Conservation (phyloP, 2,888 invertebrate species). For the Linnaemya vulpina region DNA sequence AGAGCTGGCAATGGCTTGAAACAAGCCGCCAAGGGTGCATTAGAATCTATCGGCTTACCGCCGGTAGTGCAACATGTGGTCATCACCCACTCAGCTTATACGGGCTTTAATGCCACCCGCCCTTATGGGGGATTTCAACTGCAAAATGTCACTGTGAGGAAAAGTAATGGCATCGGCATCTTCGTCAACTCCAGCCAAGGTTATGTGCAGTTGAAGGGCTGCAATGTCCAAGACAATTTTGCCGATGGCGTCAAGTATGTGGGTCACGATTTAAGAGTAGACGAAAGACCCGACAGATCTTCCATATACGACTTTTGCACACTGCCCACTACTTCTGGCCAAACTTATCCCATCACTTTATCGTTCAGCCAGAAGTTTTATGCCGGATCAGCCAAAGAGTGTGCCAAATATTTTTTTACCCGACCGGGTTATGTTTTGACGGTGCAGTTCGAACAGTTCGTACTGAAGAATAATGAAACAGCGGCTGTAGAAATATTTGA, state of each 20-base stretch:
- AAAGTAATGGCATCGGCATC: conserved; percentile 94
- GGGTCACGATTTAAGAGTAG: conserved; percentile 90
- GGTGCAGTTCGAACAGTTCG: conserved; percentile 91
- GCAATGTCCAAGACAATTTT: conserved; percentile 91
- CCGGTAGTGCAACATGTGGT: conserved; percentile 93
- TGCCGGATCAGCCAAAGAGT: conserved; percentile 87
- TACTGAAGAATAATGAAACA: conserved; percentile 89
- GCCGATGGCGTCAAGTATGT: conserved; percentile 95
- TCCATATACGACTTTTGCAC: conserved; percentile 93
- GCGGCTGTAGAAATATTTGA: conserved; percentile 91
- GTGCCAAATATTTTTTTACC: conserved; percentile 91
- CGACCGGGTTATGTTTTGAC: conserved; percentile 91
- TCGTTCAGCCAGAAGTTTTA: conserved; percentile 91
- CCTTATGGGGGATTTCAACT: conserved; percentile 92
- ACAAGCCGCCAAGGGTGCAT: conserved; percentile 91
- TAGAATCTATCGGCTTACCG: conserved; percentile 95
- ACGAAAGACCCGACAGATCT: conserved; percentile 89
- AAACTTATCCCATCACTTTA: conserved; percentile 93
- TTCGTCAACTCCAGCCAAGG: conserved; percentile 95
- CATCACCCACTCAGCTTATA: conserved; percentile 94
- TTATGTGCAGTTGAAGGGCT: conserved; percentile 89
- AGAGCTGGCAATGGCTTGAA: conserved; percentile 93
- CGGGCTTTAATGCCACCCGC: conserved; percentile 94
- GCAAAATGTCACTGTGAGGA: conserved; percentile 91
- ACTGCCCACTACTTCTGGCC: conserved; percentile 91